These are phyloP conservation scores for Diplolepis rosae DNA, from an alignment of 2,888 invertebrate genomes.

Conservation along the genomic window DNA sequence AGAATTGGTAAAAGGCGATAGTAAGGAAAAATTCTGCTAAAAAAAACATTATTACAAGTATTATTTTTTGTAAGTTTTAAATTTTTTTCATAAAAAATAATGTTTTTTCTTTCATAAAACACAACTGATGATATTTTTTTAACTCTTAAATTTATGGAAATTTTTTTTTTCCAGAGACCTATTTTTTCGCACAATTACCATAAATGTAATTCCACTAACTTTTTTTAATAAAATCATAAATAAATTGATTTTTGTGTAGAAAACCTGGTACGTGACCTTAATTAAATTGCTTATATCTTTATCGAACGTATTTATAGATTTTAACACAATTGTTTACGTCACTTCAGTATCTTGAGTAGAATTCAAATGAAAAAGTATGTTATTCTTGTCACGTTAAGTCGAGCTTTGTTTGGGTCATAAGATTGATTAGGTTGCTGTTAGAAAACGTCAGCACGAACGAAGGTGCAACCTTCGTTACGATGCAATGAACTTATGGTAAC, in stretches of 20 bases:
- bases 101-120: too few relatives aligned
- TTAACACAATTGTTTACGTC: background rate
- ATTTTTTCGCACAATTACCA: too few relatives aligned
- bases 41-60: too few relatives aligned
- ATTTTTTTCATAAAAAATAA: too few relatives aligned
- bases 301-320: background rate
- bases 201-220: background rate
- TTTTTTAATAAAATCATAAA: background rate
- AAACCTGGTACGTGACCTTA: background rate
- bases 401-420: background rate
- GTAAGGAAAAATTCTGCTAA: too few relatives aligned
- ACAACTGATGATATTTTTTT: too few relatives aligned
- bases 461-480: background rate
- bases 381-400: background rate
- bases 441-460: background rate
- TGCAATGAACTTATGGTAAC: constrained; percentile 17
- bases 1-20: too few relatives aligned
- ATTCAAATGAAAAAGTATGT: background rate
- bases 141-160: too few relatives aligned
- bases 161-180: background rate
- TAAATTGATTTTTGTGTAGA: background rate
- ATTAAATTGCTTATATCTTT: background rate
- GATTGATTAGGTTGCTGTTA: background rate
- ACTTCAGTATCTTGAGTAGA: background rate
- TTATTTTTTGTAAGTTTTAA: too few relatives aligned